A percentile compares a stretch with the other conserved stretches of the same genome.
These are phyloP conservation scores for Luperina nickerlii DNA, from an alignment of 2,888 invertebrate species.

Conservation along the genomic window DNA sequence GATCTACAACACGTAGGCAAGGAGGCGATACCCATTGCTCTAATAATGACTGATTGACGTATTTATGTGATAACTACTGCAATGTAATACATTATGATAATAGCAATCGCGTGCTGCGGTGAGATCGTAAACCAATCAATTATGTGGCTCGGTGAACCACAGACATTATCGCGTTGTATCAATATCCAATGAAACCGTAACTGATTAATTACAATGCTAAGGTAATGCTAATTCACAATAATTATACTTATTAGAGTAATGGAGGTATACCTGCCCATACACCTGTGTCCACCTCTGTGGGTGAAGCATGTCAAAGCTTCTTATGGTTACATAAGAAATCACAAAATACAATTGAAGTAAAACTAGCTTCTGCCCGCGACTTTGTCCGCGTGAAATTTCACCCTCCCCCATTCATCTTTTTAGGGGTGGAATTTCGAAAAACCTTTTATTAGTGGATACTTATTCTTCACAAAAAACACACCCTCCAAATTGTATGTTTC, in stretches of 20 bases:
- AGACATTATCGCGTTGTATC: constrained; percentile 29
- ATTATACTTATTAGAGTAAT: not conserved
- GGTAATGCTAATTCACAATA: not conserved
- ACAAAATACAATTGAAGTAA: not conserved
- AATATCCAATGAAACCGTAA: constrained; percentile 29
- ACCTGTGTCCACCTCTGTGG: not conserved
- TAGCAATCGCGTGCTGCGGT: constrained; percentile 42
- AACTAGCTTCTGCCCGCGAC: not conserved
- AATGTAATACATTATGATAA: constrained; percentile 24
- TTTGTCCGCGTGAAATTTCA: too few relatives aligned
- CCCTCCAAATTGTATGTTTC: too few relatives aligned
- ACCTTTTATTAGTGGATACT: too few relatives aligned
- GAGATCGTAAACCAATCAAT: constrained; percentile 42
- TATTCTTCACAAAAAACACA: too few relatives aligned
- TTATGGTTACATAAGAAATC: not conserved
- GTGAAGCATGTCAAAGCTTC: not conserved
- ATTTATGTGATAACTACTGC: constrained; percentile 7
- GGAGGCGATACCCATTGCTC: not conserved
- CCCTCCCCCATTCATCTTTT: too few relatives aligned
- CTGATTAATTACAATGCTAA: constrained; percentile 32
- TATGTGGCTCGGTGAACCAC: constrained; percentile 40
- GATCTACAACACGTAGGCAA: not conserved
- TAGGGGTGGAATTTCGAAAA: too few relatives aligned
- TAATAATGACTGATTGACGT: constrained; percentile 5
- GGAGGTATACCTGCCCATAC: not conserved